Conservation (phyloP, 2,888 invertebrate species). For the Scaptomyza reducta region DNA sequence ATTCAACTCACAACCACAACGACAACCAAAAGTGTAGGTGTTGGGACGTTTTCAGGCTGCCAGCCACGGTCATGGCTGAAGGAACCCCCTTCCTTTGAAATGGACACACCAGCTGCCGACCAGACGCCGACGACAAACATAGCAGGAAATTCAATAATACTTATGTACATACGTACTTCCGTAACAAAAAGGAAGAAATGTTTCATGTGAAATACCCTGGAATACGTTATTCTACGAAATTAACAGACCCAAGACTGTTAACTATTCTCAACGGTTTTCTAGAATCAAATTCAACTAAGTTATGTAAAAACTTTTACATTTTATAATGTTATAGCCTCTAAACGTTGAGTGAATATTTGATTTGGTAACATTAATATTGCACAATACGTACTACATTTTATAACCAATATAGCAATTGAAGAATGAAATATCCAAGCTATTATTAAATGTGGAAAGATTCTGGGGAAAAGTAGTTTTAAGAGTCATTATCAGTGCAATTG, state of each 20-base stretch:
- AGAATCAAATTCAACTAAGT: too few species aligned
- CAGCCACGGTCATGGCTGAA: conserved; percentile 65
- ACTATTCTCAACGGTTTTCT: neutral
- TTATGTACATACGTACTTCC: conserved; percentile 8
- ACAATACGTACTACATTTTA: too few species aligned
- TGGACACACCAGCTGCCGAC: conserved; percentile 52
- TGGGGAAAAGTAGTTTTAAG: too few species aligned
- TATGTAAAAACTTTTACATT: too few species aligned
- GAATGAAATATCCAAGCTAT: too few species aligned
- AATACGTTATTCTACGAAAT: neutral
- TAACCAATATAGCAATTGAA: too few species aligned
- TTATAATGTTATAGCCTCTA: too few species aligned
- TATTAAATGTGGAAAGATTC: too few species aligned
- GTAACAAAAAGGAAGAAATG: conserved; percentile 9
- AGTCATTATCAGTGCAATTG: too few species aligned
- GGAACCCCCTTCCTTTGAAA: conserved; percentile 26
- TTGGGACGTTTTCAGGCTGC: conserved; percentile 55
- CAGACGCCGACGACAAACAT: conserved; percentile 20
- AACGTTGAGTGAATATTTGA: too few species aligned
- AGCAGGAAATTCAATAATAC: conserved; percentile 65
- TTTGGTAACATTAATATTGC: too few species aligned
- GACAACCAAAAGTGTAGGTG: conserved; percentile 26
- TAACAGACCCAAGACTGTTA: neutral
- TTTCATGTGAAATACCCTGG: conserved; percentile 13
- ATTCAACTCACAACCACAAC: conserved; percentile 38